These are phyloP conservation scores for Forbesichthys papilliferus DNA, from an alignment of 2,113 vertebrate genomes.

Conservation along the genomic window DNA sequence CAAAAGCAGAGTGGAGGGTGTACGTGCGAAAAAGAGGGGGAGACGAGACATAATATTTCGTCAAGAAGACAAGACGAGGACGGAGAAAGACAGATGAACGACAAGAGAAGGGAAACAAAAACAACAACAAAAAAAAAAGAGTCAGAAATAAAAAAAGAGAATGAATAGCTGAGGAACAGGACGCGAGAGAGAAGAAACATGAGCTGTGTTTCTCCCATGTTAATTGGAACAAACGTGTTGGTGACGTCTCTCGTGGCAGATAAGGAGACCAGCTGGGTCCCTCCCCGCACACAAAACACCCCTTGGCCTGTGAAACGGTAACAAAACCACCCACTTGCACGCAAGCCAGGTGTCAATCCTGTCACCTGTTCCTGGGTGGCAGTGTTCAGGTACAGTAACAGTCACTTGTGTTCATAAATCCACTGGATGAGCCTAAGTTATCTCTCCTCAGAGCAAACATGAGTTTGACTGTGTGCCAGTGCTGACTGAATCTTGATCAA, in stretches of 20 bases:
- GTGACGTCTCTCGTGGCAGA: conserved; percentile 41
- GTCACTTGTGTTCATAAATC: conserved; percentile 36
- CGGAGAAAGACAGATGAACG: neutral
- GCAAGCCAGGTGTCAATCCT: conserved; percentile 16
- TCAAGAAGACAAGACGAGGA: neutral
- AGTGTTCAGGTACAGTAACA: conserved; percentile 36
- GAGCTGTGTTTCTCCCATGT: conserved; percentile 33
- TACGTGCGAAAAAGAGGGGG: neutral
- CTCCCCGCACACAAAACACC: neutral
- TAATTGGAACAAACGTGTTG: conserved; percentile 55
- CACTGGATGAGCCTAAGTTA: conserved; percentile 46
- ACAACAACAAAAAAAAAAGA: neutral
- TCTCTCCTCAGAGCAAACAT: neutral
- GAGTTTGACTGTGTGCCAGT: conserved; percentile 35
- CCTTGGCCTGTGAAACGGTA: conserved; percentile 22
- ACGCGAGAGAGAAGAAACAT: neutral
- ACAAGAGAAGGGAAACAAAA: neutral
- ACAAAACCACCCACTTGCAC: conserved; percentile 22
- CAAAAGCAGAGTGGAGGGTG: neutral
- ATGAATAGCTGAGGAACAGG: neutral
- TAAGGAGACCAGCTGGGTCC: conserved; percentile 45
- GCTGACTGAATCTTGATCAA: conserved; percentile 42
- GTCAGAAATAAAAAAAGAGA: neutral
- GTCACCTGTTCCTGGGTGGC: conserved; percentile 34
- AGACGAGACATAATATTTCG: neutral